phyloP scores from a whole-genome alignment of 1,140 invertebrate species.

The Rhyacophila brunnea region DNA sequence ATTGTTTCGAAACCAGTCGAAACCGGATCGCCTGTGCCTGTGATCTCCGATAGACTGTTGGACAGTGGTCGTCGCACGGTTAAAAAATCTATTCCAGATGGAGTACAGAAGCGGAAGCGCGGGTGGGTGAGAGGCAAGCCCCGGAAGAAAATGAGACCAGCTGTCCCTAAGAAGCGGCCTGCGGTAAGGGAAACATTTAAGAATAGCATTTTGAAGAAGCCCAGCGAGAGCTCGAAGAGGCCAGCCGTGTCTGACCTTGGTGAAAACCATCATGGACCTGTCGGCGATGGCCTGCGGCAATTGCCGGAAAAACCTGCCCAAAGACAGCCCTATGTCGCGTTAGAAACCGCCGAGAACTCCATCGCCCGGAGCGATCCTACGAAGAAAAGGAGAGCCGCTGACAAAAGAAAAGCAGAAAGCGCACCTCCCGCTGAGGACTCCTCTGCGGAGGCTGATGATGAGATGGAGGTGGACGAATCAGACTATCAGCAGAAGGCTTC shows the following conservation, averaged over 20 bases:
- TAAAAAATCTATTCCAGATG: slow-evolving; percentile 28
- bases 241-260: slow-evolving; percentile 1
- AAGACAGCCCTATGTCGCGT: slow-evolving; percentile 9
- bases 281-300: neutral
- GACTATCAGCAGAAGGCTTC: slow-evolving; percentile 35
- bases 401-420: slow-evolving; percentile 51
- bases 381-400: slow-evolving; percentile 42
- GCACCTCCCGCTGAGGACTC: slow-evolving; percentile 57
- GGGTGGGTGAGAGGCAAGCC: slow-evolving; percentile 42
- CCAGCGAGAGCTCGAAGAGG: slow-evolving; percentile 20
- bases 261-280: slow-evolving; percentile 8
- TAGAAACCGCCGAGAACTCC: slow-evolving; percentile 2
- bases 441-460: slow-evolving; percentile 61
- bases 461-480: slow-evolving; percentile 61
- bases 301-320: slow-evolving; percentile 1
- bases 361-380: slow-evolving; percentile 19
- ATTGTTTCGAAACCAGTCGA: slow-evolving; percentile 9
- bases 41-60: too few relatives aligned
- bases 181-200: slow-evolving; percentile 34
- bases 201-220: slow-evolving; percentile 22
- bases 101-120: slow-evolving; percentile 41
- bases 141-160: slow-evolving; percentile 21
- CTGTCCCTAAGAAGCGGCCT: slow-evolving; percentile 27
- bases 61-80: slow-evolving; percentile 2
- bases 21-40: slow-evolving; percentile 11